A percentile compares a stretch with the other conserved stretches of the same genome.
These are phyloP conservation scores for Acanthosepion pharaonis DNA, from an alignment of 2,888 invertebrate genomes.

Conservation along the genomic window DNA sequence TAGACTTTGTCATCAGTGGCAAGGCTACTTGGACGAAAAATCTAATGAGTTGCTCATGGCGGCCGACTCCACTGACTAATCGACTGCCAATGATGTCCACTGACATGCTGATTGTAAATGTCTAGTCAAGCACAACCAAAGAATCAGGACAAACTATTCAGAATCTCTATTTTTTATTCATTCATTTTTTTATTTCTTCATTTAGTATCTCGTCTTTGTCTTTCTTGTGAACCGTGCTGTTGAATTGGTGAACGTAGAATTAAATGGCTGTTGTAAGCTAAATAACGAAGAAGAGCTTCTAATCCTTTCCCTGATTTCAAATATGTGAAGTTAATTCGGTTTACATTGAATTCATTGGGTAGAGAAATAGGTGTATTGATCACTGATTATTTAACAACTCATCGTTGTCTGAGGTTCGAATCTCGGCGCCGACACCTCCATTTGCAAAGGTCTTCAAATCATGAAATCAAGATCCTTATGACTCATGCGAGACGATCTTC, in stretches of 20 bases:
- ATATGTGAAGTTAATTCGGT: not conserved
- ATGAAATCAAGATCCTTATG: too few relatives aligned
- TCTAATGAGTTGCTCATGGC: constrained; percentile 1
- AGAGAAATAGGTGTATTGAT: too few relatives aligned
- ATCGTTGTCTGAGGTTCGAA: too few relatives aligned
- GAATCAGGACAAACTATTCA: not conserved
- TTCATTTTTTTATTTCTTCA: not conserved
- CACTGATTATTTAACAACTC: too few relatives aligned
- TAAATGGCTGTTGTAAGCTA: not conserved
- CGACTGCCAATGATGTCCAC: not conserved
- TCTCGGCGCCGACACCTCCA: too few relatives aligned
- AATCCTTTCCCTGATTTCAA: not conserved
- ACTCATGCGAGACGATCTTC: too few relatives aligned
- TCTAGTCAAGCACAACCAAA: not conserved
- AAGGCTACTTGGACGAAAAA: not conserved
- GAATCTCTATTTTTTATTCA: not conserved
- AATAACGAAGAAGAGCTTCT: not conserved
- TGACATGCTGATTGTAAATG: not conserved
- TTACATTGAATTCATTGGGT: not conserved
- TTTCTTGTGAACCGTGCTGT: not conserved
- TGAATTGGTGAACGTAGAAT: constrained; percentile 15
- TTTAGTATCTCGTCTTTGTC: constrained; percentile 11
- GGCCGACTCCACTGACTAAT: not conserved
- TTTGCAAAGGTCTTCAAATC: too few relatives aligned
- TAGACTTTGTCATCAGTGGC: not conserved